Conservation (phyloP, 2,113 vertebrate species). For the Pardalotus punctatus region DNA sequence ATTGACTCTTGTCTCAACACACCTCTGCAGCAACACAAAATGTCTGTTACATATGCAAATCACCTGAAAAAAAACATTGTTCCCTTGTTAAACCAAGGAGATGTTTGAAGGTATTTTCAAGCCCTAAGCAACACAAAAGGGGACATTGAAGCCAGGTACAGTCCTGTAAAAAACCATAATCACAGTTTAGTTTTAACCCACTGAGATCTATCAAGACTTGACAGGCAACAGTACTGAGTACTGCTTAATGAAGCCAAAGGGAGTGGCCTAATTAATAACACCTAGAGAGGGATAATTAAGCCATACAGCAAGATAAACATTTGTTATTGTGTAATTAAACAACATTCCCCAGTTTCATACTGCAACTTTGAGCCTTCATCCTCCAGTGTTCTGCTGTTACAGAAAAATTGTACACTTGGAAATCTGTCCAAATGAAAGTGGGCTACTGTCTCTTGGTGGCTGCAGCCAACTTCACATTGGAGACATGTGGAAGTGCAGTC, state of each 20-base stretch:
- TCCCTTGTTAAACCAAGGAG: not conserved
- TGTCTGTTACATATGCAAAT: not conserved
- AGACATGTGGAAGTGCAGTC: not conserved
- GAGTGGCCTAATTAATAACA: conserved; percentile 12
- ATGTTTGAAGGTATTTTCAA: not conserved
- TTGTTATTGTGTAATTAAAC: conserved; percentile 3
- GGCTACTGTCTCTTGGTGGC: not conserved
- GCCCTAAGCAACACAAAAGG: not conserved
- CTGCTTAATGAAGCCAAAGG: conserved; percentile 2
- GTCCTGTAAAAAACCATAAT: not conserved
- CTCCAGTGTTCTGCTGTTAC: not conserved
- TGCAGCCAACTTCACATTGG: not conserved
- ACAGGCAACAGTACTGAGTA: not conserved
- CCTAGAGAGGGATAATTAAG: not conserved
- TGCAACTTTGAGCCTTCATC: not conserved
- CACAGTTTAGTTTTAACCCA: not conserved
- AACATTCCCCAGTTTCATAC: not conserved
- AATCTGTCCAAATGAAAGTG: not conserved
- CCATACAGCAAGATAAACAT: not conserved
- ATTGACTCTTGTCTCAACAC: not conserved
- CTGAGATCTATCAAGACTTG: not conserved
- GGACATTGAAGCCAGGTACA: not conserved
- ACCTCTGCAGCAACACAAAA: not conserved
- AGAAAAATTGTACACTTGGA: not conserved
- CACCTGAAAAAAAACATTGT: not conserved